Conservation (phyloP, 2,113 vertebrate genomes). For the Heptranchias perlo region DNA sequence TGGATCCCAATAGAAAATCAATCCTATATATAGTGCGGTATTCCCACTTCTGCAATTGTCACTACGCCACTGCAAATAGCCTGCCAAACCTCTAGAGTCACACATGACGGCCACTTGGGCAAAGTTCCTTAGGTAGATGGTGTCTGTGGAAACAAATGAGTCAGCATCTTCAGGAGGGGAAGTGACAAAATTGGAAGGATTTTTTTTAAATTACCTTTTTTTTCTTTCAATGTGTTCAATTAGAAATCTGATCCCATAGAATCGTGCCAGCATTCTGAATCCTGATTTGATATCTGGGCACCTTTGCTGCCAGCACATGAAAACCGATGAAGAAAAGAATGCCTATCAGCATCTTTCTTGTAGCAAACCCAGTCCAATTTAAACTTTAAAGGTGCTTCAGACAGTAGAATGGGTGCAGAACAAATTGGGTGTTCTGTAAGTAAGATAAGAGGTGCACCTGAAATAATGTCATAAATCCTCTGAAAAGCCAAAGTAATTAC, state of each 20-base stretch:
- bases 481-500: not conserved
- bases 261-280: not conserved
- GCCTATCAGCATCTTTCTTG: not conserved
- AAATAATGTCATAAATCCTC: constrained; percentile 1
- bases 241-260: not conserved
- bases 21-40: not conserved
- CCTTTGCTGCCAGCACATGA: not conserved
- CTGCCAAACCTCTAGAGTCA: not conserved
- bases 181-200: not conserved
- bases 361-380: not conserved
- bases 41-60: not conserved
- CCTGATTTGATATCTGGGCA: not conserved
- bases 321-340: not conserved
- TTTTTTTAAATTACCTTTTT: not conserved
- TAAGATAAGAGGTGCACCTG: not conserved
- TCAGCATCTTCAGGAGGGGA: not conserved
- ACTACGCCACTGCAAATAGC: not conserved
- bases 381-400: not conserved
- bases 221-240: constrained; percentile 4
- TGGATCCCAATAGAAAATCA: not conserved
- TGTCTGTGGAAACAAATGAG: not conserved
- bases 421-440: not conserved
- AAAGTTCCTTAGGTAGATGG: not conserved
- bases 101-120: not conserved
- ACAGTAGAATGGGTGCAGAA: not conserved